A percentile compares a stretch with the other conserved stretches of the same genome.
These are phyloP conservation scores for Dinomys branickii DNA, from an alignment of 2,113 vertebrate genomes.

Conservation along the genomic window DNA sequence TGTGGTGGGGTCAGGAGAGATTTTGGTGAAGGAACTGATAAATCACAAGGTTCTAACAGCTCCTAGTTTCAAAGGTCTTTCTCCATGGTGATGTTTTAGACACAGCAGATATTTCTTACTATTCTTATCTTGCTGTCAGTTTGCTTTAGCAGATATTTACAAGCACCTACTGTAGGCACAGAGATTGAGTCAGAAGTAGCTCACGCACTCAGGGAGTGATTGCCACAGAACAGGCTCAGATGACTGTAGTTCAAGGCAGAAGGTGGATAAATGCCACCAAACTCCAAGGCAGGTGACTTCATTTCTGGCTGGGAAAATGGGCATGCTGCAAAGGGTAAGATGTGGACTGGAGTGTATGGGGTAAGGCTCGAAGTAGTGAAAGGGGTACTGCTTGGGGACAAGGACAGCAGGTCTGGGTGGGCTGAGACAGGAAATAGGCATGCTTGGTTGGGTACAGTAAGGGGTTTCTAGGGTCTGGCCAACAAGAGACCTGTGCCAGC, in stretches of 20 bases:
- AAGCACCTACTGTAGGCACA: not conserved
- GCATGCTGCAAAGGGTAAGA: not conserved
- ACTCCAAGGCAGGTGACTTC: not conserved
- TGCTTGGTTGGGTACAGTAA: not conserved
- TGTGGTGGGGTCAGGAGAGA: not conserved
- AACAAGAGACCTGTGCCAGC: not conserved
- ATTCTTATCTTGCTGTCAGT: conserved; percentile 37
- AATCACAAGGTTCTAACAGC: not conserved
- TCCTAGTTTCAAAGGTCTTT: conserved; percentile 55
- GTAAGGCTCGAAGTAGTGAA: not conserved
- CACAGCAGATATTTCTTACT: not conserved
- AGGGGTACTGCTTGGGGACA: accelerated
- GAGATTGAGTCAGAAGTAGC: not conserved
- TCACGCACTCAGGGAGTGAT: not conserved
- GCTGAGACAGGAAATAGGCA: not conserved
- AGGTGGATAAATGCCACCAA: not conserved
- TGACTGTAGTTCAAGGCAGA: not conserved
- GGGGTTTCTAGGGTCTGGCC: accelerated
- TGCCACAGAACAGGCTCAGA: not conserved
- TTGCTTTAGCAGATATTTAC: conserved; percentile 36
- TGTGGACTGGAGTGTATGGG: not conserved
- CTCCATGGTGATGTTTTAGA: conserved; percentile 54
- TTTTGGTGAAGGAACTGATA: not conserved
- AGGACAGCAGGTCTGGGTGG: not conserved
- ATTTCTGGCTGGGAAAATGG: not conserved